Base-by-base conservation (phyloP, 2,113 vertebrate species). In the Ceyx margarethae region DNA sequence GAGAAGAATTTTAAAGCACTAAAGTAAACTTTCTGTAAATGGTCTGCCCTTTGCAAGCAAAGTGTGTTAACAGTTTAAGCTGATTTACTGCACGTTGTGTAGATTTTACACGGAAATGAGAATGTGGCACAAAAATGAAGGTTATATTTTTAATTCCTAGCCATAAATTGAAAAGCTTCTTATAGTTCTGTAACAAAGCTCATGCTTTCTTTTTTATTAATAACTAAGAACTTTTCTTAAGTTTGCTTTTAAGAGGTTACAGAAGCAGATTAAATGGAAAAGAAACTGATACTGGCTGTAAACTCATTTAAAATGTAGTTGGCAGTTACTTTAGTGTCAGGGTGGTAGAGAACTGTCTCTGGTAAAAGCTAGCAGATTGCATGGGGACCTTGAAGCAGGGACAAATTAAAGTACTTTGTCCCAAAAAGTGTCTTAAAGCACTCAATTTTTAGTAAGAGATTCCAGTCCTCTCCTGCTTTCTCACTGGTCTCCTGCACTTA, bases 1-100 rank as follows among this genome's bases (percentile, higher is more conserved):
- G 73, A 94, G 80, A 94, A 93, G 91, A 96, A 97, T 97, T 95
- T 96, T 91, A 93, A 97, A 95, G 93, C 50, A 57, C 65, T 72
- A 81, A 95, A 96, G 91, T 92, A 95, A 97, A 97, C 89, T 97
- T 97, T 90, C 54, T 93, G 17, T 73, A 95, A 91, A 91, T 94
- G 60, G 31, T 50, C 37, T 96, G 69, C 45, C 67, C 89, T 81
- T 94, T 92, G 45, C 91, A 96, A 93, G 87, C 23, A 83, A 81
- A 90, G n/a, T 85, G 35, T 74, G 86, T 80, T 91, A 86, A 28
- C 11, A 87, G 77, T 90, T 91, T 85, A 89, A 92, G 40, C 18
- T 94, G 64, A 87, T 95, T 88, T 87, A 90, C 33, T 90, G 53
- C 28, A 76, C 43, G 26, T 35, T 89, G 21, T 43, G 31, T 53